phyloP scores from a whole-genome alignment of 2,888 invertebrate genomes.

The Perizoma flavofasciatum region DNA sequence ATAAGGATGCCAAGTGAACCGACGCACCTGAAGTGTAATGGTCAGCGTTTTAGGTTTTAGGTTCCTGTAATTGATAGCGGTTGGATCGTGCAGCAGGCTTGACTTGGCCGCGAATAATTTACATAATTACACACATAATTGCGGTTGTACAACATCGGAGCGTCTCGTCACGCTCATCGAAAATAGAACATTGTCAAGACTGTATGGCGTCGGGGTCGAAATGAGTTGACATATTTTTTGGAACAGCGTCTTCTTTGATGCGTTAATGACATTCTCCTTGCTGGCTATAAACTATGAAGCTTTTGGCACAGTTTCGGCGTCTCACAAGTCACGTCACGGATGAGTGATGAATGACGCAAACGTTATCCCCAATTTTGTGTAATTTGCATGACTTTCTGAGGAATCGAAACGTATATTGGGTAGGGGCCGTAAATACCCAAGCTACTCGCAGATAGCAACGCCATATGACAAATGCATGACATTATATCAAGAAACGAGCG shows the following conservation, averaged over 20 bases:
- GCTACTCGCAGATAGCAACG: conserved; percentile 10
- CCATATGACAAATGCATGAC: conserved; percentile 29
- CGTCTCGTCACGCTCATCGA: conserved; percentile 12
- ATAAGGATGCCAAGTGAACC: conserved; percentile 26
- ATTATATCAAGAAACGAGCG: conserved; percentile 29
- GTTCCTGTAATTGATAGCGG: conserved; percentile 34
- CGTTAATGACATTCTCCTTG: conserved; percentile 22
- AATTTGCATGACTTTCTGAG: conserved; percentile 22
- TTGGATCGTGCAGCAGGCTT: conserved; percentile 19
- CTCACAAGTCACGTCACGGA: conserved; percentile 20
- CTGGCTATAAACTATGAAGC: conserved; percentile 21
- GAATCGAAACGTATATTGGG: conserved; percentile 16
- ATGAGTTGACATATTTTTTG: conserved; percentile 24
- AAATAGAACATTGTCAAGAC: conserved; percentile 31
- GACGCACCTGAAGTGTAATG: conserved; percentile 27
- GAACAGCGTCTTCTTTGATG: conserved; percentile 15
- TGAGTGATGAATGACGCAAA: conserved; percentile 23
- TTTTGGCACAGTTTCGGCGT: conserved; percentile 27
- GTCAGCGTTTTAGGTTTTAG: conserved; percentile 30
- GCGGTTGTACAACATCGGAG: conserved; percentile 20
- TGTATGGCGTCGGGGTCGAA: conserved; percentile 23
- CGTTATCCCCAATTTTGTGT: conserved; percentile 17
- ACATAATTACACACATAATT: conserved; percentile 23
- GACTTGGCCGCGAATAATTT: conserved; percentile 12
- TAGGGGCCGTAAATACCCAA: conserved; percentile 16